Evolutionary conservation across 1,140 invertebrate species (phyloP).

Genomic region (Rhopalosiphum padi): DNA sequence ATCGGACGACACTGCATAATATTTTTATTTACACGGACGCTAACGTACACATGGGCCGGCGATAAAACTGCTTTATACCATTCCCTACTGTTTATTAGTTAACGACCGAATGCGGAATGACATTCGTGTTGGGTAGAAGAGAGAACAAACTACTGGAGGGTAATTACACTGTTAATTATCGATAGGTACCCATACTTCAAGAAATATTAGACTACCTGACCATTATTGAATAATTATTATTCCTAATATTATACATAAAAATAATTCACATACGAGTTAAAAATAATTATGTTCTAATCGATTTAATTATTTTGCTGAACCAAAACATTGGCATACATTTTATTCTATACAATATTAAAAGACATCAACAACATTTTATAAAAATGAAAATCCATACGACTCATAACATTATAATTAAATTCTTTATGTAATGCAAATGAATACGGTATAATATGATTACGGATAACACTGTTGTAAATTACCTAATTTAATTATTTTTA

Average conservation of each 20-base stretch:
- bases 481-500: neutral
- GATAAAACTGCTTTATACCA: constrained; percentile 47
- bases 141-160: neutral
- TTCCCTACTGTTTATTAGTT: constrained; percentile 29
- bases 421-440: neutral
- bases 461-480: neutral
- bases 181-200: neutral
- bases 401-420: neutral
- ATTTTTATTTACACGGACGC: constrained; percentile 42
- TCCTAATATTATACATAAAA: neutral
- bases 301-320: neutral
- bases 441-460: neutral
- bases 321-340: neutral
- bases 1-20: constrained; percentile 33
- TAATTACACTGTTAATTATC: constrained; percentile 14
- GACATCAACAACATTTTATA: neutral
- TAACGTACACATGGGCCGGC: constrained; percentile 22
- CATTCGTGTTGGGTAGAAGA: neutral
- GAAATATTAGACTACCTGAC: neutral
- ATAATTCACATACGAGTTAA: neutral
- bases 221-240: constrained; percentile 3
- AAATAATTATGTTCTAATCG: neutral
- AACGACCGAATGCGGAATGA: constrained; percentile 27
- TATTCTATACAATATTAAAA: neutral
- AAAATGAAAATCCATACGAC: neutral